Conservation (phyloP, 2,797 vertebrate genomes). For the Scomberomorus guttatus region DNA sequence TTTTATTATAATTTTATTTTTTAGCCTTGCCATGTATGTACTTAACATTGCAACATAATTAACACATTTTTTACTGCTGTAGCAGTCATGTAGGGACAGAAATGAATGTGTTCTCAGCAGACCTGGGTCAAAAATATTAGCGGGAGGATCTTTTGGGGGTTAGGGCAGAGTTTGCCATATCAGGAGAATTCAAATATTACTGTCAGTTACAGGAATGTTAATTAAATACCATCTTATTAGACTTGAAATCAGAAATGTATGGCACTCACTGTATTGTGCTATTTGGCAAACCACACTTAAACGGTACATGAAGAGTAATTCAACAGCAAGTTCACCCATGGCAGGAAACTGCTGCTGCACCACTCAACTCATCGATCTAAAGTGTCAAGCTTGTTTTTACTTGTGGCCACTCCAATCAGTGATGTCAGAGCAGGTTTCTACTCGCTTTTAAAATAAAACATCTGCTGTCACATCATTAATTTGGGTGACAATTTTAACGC, state of each 20-base stretch:
- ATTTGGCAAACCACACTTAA: slow-evolving; percentile 2
- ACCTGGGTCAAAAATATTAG: slow-evolving; percentile 46
- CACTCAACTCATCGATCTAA: slow-evolving; percentile 18
- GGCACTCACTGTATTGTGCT: slow-evolving; percentile 3
- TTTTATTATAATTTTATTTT: slow-evolving; percentile 37
- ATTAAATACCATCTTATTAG: background rate
- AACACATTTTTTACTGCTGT: slow-evolving; percentile 42
- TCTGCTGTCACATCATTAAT: slow-evolving; percentile 30
- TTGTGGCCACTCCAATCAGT: slow-evolving; percentile 17
- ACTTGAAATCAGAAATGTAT: slow-evolving; percentile 1
- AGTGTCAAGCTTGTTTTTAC: slow-evolving; percentile 15
- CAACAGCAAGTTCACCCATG: background rate
- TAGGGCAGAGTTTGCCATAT: background rate
- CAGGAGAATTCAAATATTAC: slow-evolving; percentile 5
- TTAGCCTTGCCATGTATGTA: slow-evolving; percentile 50
- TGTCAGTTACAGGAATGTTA: slow-evolving; percentile 2
- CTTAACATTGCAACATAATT: slow-evolving; percentile 18
- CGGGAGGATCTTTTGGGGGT: slow-evolving; percentile 1
- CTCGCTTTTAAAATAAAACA: slow-evolving; percentile 19
- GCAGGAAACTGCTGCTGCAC: slow-evolving; percentile 15
- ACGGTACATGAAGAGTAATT: slow-evolving; percentile 3
- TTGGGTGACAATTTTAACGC: slow-evolving; percentile 5
- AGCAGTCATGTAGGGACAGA: slow-evolving; percentile 59
- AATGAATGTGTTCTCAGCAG: slow-evolving; percentile 69
- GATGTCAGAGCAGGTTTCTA: slow-evolving; percentile 28